Conservation (phyloP, 2,113 vertebrate species). For the Chrysemys picta region DNA sequence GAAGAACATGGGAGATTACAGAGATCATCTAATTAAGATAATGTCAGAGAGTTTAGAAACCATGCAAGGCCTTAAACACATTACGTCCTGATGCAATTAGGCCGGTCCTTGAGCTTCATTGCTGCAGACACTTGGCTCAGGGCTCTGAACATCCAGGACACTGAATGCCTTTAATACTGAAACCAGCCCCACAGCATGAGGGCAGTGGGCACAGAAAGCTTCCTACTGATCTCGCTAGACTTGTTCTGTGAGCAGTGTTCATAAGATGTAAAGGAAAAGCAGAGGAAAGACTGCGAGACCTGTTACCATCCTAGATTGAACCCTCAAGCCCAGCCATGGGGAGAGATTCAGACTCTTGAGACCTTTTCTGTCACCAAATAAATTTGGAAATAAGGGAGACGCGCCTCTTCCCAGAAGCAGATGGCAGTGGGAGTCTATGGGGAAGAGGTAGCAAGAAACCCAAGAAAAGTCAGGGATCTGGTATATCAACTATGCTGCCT, state of each 20-base stretch:
- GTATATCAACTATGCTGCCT: not conserved
- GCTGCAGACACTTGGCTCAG: conserved; percentile 2
- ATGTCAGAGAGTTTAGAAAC: conserved; percentile 44
- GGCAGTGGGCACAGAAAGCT: not conserved
- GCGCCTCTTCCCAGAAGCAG: not conserved
- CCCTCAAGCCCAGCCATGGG: not conserved
- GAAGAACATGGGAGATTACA: conserved; percentile 49
- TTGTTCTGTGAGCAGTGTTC: not conserved
- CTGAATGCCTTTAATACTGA: not conserved
- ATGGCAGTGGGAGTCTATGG: not conserved
- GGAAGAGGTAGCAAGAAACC: fast-evolving
- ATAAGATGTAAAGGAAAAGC: not conserved
- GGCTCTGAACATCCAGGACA: not conserved
- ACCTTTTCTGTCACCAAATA: not conserved
- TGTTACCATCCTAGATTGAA: fast-evolving
- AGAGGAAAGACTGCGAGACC: not conserved
- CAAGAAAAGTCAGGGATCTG: not conserved
- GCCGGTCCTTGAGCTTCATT: conserved; percentile 37
- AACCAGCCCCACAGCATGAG: not conserved
- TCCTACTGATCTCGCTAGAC: not conserved
- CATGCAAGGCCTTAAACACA: conserved; percentile 24
- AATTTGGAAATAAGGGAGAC: not conserved
- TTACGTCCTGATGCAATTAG: conserved; percentile 59
- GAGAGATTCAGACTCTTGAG: not conserved
- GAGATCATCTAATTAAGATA: conserved; percentile 63